Evolutionary conservation across 1,140 invertebrate species (phyloP), one percentile per base, ranked within the genome.

Genomic region (Doryteuthis pealeii): DNA sequence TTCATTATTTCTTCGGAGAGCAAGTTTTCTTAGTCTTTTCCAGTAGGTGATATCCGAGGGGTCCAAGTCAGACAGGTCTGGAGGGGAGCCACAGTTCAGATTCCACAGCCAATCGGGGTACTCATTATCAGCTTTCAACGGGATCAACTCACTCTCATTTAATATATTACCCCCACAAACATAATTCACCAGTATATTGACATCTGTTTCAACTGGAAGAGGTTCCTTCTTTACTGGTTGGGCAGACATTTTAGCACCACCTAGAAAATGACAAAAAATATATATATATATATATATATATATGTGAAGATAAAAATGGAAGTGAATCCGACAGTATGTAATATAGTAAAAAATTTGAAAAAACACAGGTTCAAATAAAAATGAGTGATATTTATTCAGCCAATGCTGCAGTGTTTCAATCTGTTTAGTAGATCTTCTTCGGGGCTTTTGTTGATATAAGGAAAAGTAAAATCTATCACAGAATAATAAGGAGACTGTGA

Each of bases 31-130:
- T 33, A 85, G 40, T 58, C 78, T 78, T 26, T 91, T 87, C 95
- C 95, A 97, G 85, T 97, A 97, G 79, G 91, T 88, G 88, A 93
- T 93, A 2, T 92, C 91, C 80, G 93, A 90, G 6, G 92, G 93
- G 87, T 96, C 94, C 75, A 96, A 81, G 81, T 96, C 92, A 72
- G 93, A 91, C 0, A 96, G 83, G 1, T 22, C 2, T 30, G 88
- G 89, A 8, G 32, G 66, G 31, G 92, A 87, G 18, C 88, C 91
- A 91, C 73, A 74, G 81, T 90, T 89, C 18, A 98, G 82, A 0
- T 80, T 89, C 95, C 95, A 98, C 28, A 98, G 86, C 96, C 96
- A 98, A 30, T 95, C 94, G 0, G 96, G 96, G 88, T 98, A 98
- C 85, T 97, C 95, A 72, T 89, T 91, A 84, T 97, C 94, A 2